Percentiles rank a stretch among this genome's conserved stretches.
These are phyloP conservation scores for Leptopilina syphax DNA, from an alignment of 2,888 invertebrate genomes.

Conservation along the genomic window DNA sequence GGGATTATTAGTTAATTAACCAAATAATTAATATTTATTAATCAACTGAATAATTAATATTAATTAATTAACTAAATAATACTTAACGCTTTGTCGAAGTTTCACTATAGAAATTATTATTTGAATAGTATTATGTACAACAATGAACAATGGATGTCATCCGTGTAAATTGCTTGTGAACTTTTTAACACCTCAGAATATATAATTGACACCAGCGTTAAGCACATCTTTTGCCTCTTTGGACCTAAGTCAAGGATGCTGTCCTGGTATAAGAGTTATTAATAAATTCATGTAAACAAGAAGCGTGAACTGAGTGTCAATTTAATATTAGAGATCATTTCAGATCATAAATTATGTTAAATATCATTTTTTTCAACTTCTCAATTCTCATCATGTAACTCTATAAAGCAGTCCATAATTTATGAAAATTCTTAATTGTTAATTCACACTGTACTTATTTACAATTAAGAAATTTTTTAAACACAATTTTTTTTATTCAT, in stretches of 20 bases:
- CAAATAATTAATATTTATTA: too few species aligned
- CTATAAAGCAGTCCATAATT: not conserved
- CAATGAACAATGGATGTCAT: not conserved
- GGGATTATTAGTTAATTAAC: too few species aligned
- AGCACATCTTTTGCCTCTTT: conserved; percentile 50
- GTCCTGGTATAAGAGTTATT: conserved; percentile 49
- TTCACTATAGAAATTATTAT: too few species aligned
- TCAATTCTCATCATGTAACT: conserved; percentile 9
- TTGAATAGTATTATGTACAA: not conserved
- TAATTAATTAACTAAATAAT: too few species aligned
- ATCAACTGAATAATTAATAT: too few species aligned
- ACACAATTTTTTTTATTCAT: not conserved
- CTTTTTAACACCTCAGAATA: not conserved
- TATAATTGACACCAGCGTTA: not conserved
- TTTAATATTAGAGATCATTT: not conserved
- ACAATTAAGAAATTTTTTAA: not conserved
- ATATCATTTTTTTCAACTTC: not conserved
- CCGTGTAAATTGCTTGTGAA: not conserved
- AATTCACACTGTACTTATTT: not conserved
- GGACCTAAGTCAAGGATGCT: conserved; percentile 58
- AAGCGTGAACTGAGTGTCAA: conserved; percentile 21
- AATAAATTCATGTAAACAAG: conserved; percentile 52
- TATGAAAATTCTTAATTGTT: conserved; percentile 6
- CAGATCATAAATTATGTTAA: not conserved
- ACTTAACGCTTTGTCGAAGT: too few species aligned